A percentile compares a stretch with the other conserved stretches of the same genome.
Conservation (phyloP, 2,888 invertebrate genomes). For the Cerceris ruficornis region DNA sequence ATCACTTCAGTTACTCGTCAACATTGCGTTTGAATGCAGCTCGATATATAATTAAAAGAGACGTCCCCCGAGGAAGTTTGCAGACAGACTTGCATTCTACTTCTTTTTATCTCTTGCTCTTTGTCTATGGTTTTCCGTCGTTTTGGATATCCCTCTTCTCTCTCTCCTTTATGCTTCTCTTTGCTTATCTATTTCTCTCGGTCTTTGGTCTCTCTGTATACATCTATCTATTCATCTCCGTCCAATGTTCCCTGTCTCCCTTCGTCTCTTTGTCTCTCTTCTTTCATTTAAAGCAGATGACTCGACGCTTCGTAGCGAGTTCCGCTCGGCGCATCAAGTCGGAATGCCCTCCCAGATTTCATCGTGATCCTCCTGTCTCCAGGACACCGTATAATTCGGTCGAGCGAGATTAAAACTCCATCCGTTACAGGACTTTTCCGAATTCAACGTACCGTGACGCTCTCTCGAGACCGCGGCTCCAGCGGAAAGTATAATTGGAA, state of each 20-base stretch:
- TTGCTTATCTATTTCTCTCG: neutral
- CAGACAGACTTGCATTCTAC: neutral
- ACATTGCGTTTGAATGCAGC: conserved; percentile 21
- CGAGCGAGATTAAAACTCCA: conserved; percentile 45
- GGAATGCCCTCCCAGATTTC: conserved; percentile 28
- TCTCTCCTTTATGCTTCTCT: neutral
- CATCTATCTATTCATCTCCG: no score
- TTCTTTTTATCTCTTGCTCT: neutral
- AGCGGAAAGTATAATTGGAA: conserved; percentile 51
- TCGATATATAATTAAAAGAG: conserved; percentile 24
- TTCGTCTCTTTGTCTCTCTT: neutral
- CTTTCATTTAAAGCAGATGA: conserved; percentile 25
- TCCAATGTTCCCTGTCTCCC: no score
- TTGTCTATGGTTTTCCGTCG: neutral
- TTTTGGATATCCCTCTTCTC: neutral
- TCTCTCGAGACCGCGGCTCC: conserved; percentile 26
- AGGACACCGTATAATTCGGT: conserved; percentile 31
- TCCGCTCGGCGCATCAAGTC: conserved; percentile 16
- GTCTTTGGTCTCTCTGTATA: neutral
- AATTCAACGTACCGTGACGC: conserved; percentile 26
- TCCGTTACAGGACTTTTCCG: conserved; percentile 41
- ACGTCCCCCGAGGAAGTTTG: neutral
- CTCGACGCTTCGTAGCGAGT: neutral
- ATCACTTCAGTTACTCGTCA: conserved; percentile 17
- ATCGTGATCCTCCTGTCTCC: conserved; percentile 32